These are phyloP conservation scores for Heliangelus exortis DNA, from an alignment of 2,797 vertebrate species.

Conservation along the genomic window DNA sequence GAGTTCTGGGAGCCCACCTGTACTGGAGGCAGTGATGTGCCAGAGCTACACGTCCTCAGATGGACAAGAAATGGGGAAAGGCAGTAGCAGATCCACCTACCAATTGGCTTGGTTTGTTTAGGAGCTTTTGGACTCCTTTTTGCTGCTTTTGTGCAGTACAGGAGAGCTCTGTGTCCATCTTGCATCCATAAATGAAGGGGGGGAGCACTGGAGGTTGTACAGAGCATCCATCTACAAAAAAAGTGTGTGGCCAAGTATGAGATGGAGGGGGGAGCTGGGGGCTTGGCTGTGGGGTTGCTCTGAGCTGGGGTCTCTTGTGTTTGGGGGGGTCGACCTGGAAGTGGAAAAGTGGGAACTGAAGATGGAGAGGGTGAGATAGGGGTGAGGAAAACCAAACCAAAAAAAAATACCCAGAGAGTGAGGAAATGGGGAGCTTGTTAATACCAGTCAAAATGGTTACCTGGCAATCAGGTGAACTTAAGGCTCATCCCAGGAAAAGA, in stretches of 20 bases:
- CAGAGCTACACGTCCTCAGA: not conserved
- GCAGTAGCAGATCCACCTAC: not conserved
- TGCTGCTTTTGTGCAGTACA: not conserved
- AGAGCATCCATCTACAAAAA: not conserved
- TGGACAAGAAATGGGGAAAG: not conserved
- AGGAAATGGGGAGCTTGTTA: not conserved
- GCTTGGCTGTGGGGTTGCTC: accelerated
- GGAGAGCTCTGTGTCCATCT: not conserved
- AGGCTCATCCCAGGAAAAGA: accelerated
- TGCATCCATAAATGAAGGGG: not conserved
- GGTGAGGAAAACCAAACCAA: not conserved
- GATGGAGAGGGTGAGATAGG: not conserved
- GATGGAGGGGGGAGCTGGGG: accelerated
- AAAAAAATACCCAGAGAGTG: accelerated
- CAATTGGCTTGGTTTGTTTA: not conserved
- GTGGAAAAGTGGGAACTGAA: not conserved
- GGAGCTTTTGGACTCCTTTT: not conserved
- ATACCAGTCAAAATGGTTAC: not conserved
- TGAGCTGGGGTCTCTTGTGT: not conserved
- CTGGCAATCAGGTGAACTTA: not conserved
- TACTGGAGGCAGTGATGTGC: not conserved
- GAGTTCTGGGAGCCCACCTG: not conserved
- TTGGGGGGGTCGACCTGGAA: not conserved
- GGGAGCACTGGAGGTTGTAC: accelerated
- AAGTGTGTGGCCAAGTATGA: not conserved